phyloP scores from a whole-genome alignment of 2,797 vertebrate species.

The Neosilurus hyrtlii region DNA sequence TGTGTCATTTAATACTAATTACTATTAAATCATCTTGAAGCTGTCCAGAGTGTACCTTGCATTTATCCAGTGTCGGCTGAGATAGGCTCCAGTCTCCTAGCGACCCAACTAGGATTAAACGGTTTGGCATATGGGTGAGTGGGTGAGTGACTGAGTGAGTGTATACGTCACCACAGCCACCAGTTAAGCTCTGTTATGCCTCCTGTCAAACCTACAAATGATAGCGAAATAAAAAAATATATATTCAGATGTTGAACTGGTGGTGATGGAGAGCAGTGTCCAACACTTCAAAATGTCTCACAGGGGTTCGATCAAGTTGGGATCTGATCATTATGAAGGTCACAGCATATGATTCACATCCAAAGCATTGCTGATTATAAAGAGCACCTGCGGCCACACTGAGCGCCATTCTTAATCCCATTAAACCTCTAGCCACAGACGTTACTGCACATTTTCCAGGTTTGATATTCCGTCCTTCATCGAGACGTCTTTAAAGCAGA shows the following conservation, averaged over 20 bases:
- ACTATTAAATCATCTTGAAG: no score
- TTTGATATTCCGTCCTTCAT: conserved; percentile 58
- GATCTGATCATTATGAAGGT: neutral
- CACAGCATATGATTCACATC: neutral
- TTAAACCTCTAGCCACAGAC: conserved; percentile 59
- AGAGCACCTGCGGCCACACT: neutral
- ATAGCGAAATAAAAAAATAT: neutral
- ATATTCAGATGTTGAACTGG: neutral
- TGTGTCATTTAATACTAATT: no score
- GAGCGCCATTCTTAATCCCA: conserved; percentile 26
- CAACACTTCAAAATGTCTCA: neutral
- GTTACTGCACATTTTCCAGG: conserved; percentile 51
- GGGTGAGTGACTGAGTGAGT: no score
- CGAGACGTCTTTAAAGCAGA: conserved; percentile 60
- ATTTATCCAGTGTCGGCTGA: no score
- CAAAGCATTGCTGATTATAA: neutral
- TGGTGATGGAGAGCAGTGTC: neutral
- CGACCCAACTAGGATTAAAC: no score
- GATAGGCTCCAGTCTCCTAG: no score
- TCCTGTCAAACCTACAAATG: neutral
- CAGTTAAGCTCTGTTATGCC: neutral
- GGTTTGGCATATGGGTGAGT: no score
- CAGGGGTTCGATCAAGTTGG: neutral
- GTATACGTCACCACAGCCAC: no score
- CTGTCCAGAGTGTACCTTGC: no score